A percentile compares a stretch with the other conserved stretches of the same genome.
phyloP scores from a whole-genome alignment of 1,140 invertebrate species.

The Megalonaias nervosa region DNA sequence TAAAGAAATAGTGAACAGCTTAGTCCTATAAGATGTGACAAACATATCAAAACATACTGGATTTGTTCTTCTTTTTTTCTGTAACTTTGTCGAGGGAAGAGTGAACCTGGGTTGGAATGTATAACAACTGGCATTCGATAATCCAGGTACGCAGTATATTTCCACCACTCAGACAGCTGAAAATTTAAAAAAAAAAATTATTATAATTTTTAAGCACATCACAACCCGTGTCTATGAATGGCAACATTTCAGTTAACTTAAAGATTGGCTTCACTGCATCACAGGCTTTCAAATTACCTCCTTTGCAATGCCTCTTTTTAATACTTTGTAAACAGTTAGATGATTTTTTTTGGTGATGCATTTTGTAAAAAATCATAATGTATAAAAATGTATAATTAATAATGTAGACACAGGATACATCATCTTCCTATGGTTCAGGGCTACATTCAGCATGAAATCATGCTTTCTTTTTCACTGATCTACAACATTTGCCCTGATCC shows the following conservation, averaged over 20 bases:
- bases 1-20: too few species aligned
- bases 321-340: too few species aligned
- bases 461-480: too few species aligned
- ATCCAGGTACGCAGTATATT: constrained; percentile 19
- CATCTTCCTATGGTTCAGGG: too few species aligned
- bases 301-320: too few species aligned
- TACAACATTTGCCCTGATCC: too few species aligned
- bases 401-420: too few species aligned
- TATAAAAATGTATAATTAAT: too few species aligned
- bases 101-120: constrained; percentile 29
- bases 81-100: constrained; percentile 29
- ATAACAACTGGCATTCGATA: constrained; percentile 25
- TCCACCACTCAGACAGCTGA: constrained; percentile 36
- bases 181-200: background rate
- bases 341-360: too few species aligned
- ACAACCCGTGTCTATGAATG: background rate
- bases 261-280: background rate
- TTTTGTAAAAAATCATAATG: too few species aligned
- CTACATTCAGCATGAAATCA: too few species aligned
- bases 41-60: background rate
- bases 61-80: constrained; percentile 24
- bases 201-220: background rate
- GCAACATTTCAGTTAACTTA: background rate
- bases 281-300: background rate
- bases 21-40: too few species aligned